A percentile compares a stretch with the other conserved stretches of the same genome.
Conservation (phyloP, 53 echinoderm and acorn worm species). For the Astropecten irregularis region DNA sequence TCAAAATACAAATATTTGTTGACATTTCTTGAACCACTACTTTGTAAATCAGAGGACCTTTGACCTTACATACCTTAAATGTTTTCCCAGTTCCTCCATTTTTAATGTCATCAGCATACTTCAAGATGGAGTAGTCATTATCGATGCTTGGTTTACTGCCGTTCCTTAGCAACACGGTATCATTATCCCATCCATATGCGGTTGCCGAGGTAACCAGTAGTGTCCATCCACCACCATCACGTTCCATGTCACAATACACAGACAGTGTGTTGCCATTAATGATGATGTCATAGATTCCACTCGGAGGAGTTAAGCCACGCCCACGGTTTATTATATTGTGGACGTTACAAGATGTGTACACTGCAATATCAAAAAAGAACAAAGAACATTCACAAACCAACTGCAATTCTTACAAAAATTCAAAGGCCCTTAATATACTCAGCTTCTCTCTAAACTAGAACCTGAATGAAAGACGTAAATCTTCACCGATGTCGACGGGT, state of each 20-base stretch:
- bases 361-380: slow-evolving; percentile 3
- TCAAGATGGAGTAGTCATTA: slow-evolving; percentile 78
- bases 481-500: too few relatives aligned
- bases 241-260: slow-evolving; percentile 83
- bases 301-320: slow-evolving; percentile 40
- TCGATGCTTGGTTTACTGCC: slow-evolving; percentile 44
- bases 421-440: too few relatives aligned
- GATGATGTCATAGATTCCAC: slow-evolving; percentile 65
- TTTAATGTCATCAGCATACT: slow-evolving; percentile 66
- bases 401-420: too few relatives aligned
- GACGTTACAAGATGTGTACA: slow-evolving; percentile 74
- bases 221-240: slow-evolving; percentile 85
- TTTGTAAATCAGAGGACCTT: too few relatives aligned
- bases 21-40: too few relatives aligned
- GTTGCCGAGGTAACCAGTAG: slow-evolving; percentile 69
- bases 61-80: slow-evolving; percentile 80
- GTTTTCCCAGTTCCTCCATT: slow-evolving; percentile 53
- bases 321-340: slow-evolving; percentile 64
- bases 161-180: slow-evolving; percentile 53
- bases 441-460: too few relatives aligned
- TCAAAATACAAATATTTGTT: too few relatives aligned
- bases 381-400: background rate
- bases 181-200: slow-evolving; percentile 55
- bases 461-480: too few relatives aligned
- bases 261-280: background rate